Base-by-base conservation (phyloP, 2,113 vertebrate species). In the Quiscalus mexicanus region DNA sequence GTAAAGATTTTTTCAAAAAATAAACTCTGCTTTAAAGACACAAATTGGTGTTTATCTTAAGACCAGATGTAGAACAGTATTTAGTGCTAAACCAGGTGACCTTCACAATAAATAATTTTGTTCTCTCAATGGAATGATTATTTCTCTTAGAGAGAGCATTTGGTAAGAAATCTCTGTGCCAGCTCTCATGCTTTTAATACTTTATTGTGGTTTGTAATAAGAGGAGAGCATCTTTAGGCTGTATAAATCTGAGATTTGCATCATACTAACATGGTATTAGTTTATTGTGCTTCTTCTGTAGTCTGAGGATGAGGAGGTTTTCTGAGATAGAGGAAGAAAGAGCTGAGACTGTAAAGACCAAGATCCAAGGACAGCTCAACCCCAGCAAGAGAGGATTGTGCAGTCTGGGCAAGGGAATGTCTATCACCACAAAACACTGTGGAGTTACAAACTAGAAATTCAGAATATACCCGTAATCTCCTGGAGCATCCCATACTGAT, bases 151-250 rank as follows among this genome's bases (percentile, higher is more conserved):
- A 21, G 23, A 65, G 25, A 65, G 28, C 10, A 5, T 68, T 95
- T 58, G 37, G 13, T 68, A 58, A 23, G 55, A 44, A n/a, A 12
- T 33, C 37, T 30, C 33, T 42, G 6, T 88, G 63, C 50, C 53
- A 85, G 27, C 11, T 84, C 49, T 82, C 39, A 5, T 2, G 11
- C 37, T 76, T 65, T 35, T 33, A 78, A 42, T 63, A 28, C 30
- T 78, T 13, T 0, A 11, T 45, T 0, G 0, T 63, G 12, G 16
- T 27, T 73, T 33, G 23, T 45, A 41, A 3, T 47, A 17, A 52
- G 49, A 78, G 39, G 5, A 78, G 42, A 75, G 3, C 15, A 55
- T 77, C 16, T 24, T 37, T 21, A 68, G 5, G 37, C 11, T 73
- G 30, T 11, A 12, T 37, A 82, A 42, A 33, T 44, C 8, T 11